Evolutionary conservation across 2,113 vertebrate genomes (phyloP).

Genomic region (Fregetta grallaria): DNA sequence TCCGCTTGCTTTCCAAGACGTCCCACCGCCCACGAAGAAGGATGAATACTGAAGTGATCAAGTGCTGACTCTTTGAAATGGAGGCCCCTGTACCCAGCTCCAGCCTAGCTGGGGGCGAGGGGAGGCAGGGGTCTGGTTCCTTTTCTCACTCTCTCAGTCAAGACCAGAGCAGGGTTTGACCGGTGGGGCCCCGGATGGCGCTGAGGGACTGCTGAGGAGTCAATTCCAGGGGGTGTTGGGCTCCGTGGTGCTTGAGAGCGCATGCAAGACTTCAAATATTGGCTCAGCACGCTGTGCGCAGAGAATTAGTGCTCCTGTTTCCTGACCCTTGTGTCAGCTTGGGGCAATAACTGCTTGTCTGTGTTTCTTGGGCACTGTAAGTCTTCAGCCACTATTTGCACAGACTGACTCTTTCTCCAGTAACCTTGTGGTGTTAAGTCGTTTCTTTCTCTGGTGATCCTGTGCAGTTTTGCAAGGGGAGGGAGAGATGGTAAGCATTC

Average conservation of each 20-base stretch:
- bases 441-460: neutral
- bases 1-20: fast-evolving
- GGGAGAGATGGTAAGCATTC: neutral
- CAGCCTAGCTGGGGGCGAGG: neutral
- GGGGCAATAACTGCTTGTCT: neutral
- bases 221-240: fast-evolving
- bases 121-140: neutral
- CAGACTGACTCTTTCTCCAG: neutral
- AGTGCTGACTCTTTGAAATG: neutral
- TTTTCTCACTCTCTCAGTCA: neutral
- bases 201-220: neutral
- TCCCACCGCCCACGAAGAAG: neutral
- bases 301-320: neutral
- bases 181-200: neutral
- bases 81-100: neutral
- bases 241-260: neutral
- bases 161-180: neutral
- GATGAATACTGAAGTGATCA: neutral
- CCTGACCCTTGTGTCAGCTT: neutral
- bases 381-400: neutral
- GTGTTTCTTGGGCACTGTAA: neutral
- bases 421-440: neutral
- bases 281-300: fast-evolving
- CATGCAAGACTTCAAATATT: fast-evolving
- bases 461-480: neutral